These are phyloP conservation scores for Lepus townsendii DNA, from an alignment of 2,797 vertebrate species.

Conservation along the genomic window DNA sequence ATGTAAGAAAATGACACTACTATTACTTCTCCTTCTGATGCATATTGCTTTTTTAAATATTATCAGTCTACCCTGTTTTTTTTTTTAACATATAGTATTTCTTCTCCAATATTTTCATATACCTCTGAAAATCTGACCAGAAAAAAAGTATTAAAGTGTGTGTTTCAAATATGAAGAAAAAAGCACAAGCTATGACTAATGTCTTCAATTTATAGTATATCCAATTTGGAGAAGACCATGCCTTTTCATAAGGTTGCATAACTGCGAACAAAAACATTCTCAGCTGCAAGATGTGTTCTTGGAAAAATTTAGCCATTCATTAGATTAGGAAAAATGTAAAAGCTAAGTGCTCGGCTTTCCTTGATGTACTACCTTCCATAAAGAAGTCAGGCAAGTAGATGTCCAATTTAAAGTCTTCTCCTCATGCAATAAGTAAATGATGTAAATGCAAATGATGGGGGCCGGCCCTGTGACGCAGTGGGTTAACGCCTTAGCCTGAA, in stretches of 20 bases:
- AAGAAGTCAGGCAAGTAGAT: not conserved
- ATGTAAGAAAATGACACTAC: conserved; percentile 47
- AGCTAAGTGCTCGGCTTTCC: conserved; percentile 48
- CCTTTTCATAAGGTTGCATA: conserved; percentile 81
- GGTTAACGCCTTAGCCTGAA: too few relatives aligned
- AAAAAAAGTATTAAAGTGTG: conserved; percentile 66
- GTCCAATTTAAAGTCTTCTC: not conserved
- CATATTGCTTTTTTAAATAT: conserved; percentile 71
- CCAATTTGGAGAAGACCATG: conserved; percentile 73
- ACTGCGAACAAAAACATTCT: conserved; percentile 75
- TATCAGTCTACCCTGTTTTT: conserved; percentile 25
- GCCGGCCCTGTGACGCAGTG: too few relatives aligned
- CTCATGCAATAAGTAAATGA: not conserved
- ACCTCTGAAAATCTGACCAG: conserved; percentile 67
- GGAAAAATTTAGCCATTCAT: conserved; percentile 55
- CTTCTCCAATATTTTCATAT: conserved; percentile 65
- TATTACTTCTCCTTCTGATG: conserved; percentile 30
- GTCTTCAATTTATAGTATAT: conserved; percentile 80
- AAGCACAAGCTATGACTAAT: conserved; percentile 72
- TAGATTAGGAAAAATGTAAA: conserved; percentile 50
- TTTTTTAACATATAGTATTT: conserved; percentile 50
- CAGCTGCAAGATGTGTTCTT: conserved; percentile 69
- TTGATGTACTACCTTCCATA: not conserved
- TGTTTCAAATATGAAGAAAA: conserved; percentile 36
- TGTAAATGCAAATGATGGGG: not conserved